Base-by-base conservation (phyloP, 2,888 invertebrate species). In the Catocala nupta region DNA sequence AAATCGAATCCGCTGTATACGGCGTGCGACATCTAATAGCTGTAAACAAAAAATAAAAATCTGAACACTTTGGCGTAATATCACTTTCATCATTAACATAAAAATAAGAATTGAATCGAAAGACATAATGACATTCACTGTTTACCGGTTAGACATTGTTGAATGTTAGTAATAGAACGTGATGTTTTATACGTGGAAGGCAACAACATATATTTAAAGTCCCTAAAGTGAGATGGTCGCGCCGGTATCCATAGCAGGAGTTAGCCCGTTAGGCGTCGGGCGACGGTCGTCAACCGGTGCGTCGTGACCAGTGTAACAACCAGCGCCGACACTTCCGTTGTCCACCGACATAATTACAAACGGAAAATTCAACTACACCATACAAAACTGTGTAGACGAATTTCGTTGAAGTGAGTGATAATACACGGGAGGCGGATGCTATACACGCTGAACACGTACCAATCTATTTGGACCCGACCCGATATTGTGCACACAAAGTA, bases 401-500 rank as follows among this genome's bases (percentile, higher is more conserved):
- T 84, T 90, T 89, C 87, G 83, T 80, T 83, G 89, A 89, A 89
- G 69, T 75, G 64, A 80, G 77, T 77, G 77, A 79, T 82, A 81
- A 79, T 82, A 75, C 70, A 76, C 70, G 73, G 71, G 67, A 71
- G 72, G 73, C 66, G 68, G 77, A 71, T 70, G 68, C 70, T 81
- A 75, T 63, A 72, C 75, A 93, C 89, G 86, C 93, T 68, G 68
- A 76, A 76, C 93, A 93, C 93, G 93, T 93, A 88, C 81, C 89
- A 88, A 87, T 90, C 91, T 91, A 91, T 91, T 92, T 90, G 91
- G 90, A 83, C 86, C 86, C 85, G 83, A 81, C 84, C 86, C 84
- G 87, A 90, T 90, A 90, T 90, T 90, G 91, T 89, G 90, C 90
- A 88, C 91, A 92, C 90, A 90, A 91, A 90, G 90, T 89, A 86